These are phyloP conservation scores for Hephaestus fuliginosus DNA, from an alignment of 2,797 vertebrate species.

Conservation along the genomic window DNA sequence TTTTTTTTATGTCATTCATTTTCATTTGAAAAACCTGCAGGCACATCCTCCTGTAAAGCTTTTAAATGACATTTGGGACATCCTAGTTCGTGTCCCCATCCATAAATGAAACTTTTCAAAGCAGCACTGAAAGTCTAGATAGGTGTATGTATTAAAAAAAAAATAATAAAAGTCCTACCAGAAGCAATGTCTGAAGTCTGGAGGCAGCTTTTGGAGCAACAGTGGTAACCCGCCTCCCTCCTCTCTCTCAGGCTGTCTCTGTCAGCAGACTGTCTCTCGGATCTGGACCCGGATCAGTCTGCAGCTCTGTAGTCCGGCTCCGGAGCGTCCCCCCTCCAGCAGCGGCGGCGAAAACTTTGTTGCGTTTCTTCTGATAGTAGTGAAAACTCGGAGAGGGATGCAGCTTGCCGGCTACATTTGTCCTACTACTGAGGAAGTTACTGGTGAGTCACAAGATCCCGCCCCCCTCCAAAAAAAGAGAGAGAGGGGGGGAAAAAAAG, in stretches of 20 bases:
- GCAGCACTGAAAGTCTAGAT: not conserved
- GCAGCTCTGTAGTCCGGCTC: conserved; percentile 57
- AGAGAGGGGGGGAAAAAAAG: conserved; percentile 7
- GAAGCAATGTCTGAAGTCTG: conserved; percentile 54
- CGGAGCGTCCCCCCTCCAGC: conserved; percentile 56
- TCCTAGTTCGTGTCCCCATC: not conserved
- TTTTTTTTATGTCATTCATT: conserved; percentile 33
- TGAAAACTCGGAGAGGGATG: conserved; percentile 72
- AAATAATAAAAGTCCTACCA: conserved; percentile 73
- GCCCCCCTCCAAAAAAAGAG: conserved; percentile 54
- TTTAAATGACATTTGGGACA: not conserved
- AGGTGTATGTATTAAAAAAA: not conserved
- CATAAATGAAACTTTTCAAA: not conserved
- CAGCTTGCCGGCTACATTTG: conserved; percentile 82
- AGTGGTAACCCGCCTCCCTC: conserved; percentile 48
- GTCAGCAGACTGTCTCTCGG: conserved; percentile 42
- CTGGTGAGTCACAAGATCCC: conserved; percentile 87
- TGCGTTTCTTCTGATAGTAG: conserved; percentile 60
- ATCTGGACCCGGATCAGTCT: conserved; percentile 50
- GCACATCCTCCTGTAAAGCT: not conserved
- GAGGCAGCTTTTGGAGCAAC: conserved; percentile 55
- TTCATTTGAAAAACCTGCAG: not conserved
- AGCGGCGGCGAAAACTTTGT: conserved; percentile 42
- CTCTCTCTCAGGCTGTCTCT: conserved; percentile 6
- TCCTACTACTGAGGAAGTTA: conserved; percentile 86